phyloP scores from a whole-genome alignment of 2,888 invertebrate species.

The Tinea semifulvella region DNA sequence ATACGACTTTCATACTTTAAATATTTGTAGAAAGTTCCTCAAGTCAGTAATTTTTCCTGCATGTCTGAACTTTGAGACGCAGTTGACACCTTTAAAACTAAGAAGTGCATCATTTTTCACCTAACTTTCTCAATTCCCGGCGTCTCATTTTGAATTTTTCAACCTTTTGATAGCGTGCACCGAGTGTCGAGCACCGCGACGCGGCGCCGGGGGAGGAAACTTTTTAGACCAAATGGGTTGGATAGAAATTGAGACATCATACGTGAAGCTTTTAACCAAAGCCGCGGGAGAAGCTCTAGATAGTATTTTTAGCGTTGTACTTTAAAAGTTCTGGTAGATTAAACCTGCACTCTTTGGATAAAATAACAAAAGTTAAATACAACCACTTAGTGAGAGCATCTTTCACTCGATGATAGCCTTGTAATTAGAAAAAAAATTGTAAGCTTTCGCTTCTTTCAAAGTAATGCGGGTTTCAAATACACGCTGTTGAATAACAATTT shows the following conservation, averaged over 20 bases:
- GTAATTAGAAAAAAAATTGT: no score
- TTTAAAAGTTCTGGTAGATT: not conserved
- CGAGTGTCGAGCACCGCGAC: constrained; percentile 25
- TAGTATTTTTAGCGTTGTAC: not conserved
- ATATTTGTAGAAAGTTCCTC: not conserved
- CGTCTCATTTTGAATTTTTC: constrained; percentile 34
- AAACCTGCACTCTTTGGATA: no score
- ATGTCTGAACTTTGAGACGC: not conserved
- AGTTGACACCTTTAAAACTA: constrained; percentile 11
- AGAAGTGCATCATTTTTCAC: constrained; percentile 42
- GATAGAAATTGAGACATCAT: constrained; percentile 37
- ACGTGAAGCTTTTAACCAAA: constrained; percentile 16
- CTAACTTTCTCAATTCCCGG: constrained; percentile 35
- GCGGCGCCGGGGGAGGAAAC: constrained; percentile 37
- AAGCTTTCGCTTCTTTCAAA: no score
- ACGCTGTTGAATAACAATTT: no score
- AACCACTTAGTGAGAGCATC: no score
- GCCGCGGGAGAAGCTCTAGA: not conserved
- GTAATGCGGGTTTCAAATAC: no score
- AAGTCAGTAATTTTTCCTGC: not conserved
- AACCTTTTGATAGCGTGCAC: constrained; percentile 25
- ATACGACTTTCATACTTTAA: not conserved
- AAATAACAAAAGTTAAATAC: no score
- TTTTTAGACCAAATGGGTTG: constrained; percentile 47
- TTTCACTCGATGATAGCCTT: no score